Base-by-base conservation (phyloP, 2,797 vertebrate species). In the Pampus argenteus region DNA sequence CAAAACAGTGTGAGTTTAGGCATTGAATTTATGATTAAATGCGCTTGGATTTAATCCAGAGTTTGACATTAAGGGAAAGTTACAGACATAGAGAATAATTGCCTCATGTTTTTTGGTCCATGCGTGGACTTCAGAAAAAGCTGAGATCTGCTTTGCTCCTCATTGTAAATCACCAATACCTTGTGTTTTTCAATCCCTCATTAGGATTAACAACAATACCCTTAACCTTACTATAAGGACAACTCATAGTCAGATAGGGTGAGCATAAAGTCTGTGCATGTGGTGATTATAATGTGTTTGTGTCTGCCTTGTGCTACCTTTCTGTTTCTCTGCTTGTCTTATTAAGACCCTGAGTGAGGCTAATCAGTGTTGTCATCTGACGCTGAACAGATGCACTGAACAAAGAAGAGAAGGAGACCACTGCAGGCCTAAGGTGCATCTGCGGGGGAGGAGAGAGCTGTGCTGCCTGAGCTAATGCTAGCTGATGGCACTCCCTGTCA, bases 311-410 rank as follows among this genome's bases (percentile, higher is more conserved):
- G 87, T 77, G 78, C 72, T 25, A 75, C 73, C 77, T 80, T 74
- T 81, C 87, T 83, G 78, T 83, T 83, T 76, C 82, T 86, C 76
- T 40, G 34, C 79, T 89, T 91, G 90, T 93, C 93, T 92, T 93
- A 93, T 93, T 94, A 95, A 91, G 90, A 91, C 85, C 89, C 90
- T 86, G 90, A 89, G 86, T 93, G 92, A 94, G 84, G 86, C 85
- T 94, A 94, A 94, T 95, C 91, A 93, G 73, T 71, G 86, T 82
- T 93, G 93, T 93, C 93, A 89, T 93, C 85, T 91, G 91, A 94
- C 77, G 89, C 88, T 90, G 91, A 94, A 88, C 93, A 94, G 93
- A 93, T 92, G 93, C 84, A 78, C 63, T 18, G 86, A 93, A 95
- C 92, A 94, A 94, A 94, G 87, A 77, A 87, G 89, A 89, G 86